Evolutionary conservation across 2,797 vertebrate genomes (phyloP), one percentile per base, ranked within the genome.

Genomic region (Neostethus bicornis): DNA sequence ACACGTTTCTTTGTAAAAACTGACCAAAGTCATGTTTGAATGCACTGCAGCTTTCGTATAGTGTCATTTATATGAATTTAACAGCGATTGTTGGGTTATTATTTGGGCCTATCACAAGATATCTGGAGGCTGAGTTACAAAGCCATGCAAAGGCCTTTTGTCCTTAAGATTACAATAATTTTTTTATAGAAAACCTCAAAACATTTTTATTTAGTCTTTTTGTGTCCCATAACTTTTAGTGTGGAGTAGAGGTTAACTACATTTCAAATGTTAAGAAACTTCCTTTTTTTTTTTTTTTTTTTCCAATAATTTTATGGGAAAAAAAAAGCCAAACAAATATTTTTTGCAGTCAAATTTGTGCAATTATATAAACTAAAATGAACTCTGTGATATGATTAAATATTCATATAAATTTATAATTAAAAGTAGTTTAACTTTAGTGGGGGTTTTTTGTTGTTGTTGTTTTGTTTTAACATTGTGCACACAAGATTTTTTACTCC

Each of bases 51-150:
- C 29, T 13, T 44, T 17, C n/a, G 37, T 21, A 51, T 29, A n/a
- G 47, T 56, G 17, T n/a, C 7, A 29, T 54, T 14, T 38, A 39
- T 19, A 26, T 49, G 59, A 42, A 23, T 56, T 6, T 54, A 11
- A 58, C 29, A 49, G 39, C 16, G 46, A 28, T 34, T 51, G 34
- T 60, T 75, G 17, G 61, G 61, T 73, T 72, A 71, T 73, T 77
- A 43, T 61, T 20, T 47, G 60, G 65, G 55, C 28, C 11, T 61
- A 43, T 75, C 49, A 44, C 42, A 54, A 63, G 23, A 29, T 24
- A 45, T 26, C 56, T 61, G 24, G 37, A 28, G 41, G 53, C 24
- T 44, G 49, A 58, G 48, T 64, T 21, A 58, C 47, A 77, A 51
- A 52, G 39, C 31, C 44, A 32, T 45, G 57, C 57, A 53, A 60